Base-by-base conservation (phyloP, 2,888 invertebrate species). In the Lepetodrilus schrolli region DNA sequence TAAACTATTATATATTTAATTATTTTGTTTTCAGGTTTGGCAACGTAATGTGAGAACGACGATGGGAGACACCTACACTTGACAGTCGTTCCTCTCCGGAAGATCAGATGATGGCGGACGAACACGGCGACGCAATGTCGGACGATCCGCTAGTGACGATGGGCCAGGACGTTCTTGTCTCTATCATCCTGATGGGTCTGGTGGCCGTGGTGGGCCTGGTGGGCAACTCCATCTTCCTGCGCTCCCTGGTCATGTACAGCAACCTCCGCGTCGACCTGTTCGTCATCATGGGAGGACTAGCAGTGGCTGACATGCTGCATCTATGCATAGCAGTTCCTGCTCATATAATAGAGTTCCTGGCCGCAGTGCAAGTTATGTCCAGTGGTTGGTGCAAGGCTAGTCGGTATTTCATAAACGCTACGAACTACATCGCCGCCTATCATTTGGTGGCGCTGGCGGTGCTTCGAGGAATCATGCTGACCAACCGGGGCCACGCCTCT, bases 371-470 rank as follows among this genome's bases (percentile, higher is more conserved):
- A 2, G 65, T 82, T 36, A 76, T 79, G 38, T 75, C 81, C 0
- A 73, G 74, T 30, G 47, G 78, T n/a, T 86, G 84, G 84, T 87
- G 87, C 74, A 85, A 84, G 68, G 75, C 78, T 8, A 78, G 78
- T 50, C 71, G 69, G n/a, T 68, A 68, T 26, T 21, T 68, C 68
- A 23, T 26, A 13, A 78, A 82, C 66, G 74, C 82, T 10, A 78
- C 81, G 38, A 74, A 78, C 37, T 85, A 84, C 70, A 80, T 82
- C 8, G 81, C 81, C 47, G 84, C 85, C 2, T 84, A 80, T 69
- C 85, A 86, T 70, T 70, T 87, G 26, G 87, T 87, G 8, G 83
- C 83, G 8, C 78, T 87, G 36, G 80, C 84, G 13, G 83, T 85
- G 17, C 77, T 87, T 4, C 79, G 86, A n/a, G 82, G 82, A 21